Base-by-base conservation (phyloP, 1,140 invertebrate genomes). In the Ephestia elutella region DNA sequence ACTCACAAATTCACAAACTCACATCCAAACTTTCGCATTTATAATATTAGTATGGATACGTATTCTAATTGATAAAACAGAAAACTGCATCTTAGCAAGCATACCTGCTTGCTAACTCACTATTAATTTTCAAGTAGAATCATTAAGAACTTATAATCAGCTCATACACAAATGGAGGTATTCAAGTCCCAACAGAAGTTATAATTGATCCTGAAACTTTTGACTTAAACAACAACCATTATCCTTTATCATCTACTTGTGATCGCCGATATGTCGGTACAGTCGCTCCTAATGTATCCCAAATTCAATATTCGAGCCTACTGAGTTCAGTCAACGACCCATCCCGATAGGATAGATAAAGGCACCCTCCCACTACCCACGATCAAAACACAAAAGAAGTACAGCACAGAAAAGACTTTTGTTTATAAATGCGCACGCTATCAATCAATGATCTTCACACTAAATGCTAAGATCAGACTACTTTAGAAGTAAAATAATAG, bases 291-390 rank as follows among this genome's bases (percentile, higher is more conserved):
- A 44, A 44, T 44, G 38, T 44, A 44, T 44, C 38, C 38, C 7
- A 44, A 44, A 59, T 60, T 60, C 51, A 67, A 63, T 60, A 63
- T 67, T 67, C 56, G 62, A 57, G 56, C 48, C 49, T 28, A 35
- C 56, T 20, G 56, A 61, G 20, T 30, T 35, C 68, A 63, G 68
- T 65, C 65, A 68, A 61, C 54, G 71, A 65, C 62, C 66, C 64
- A 63, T 57, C 50, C 57, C 50, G 54, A 60, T 55, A 63, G 54
- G 19, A 50, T 5, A 67, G 65, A 71, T 30, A 70, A 65, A 57
- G 21, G 30, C 49, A 62, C 58, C 60, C 51, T 70, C 62, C 57
- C 56, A 71, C 63, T 55, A 32, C 30, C 30, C 59, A 44, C 38
- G 38, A 44, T 2, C 10, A 15, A 17, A 15, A 15, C 2, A 44